Conservation (phyloP, 2,888 invertebrate genomes). For the Halictus quadricinctus region DNA sequence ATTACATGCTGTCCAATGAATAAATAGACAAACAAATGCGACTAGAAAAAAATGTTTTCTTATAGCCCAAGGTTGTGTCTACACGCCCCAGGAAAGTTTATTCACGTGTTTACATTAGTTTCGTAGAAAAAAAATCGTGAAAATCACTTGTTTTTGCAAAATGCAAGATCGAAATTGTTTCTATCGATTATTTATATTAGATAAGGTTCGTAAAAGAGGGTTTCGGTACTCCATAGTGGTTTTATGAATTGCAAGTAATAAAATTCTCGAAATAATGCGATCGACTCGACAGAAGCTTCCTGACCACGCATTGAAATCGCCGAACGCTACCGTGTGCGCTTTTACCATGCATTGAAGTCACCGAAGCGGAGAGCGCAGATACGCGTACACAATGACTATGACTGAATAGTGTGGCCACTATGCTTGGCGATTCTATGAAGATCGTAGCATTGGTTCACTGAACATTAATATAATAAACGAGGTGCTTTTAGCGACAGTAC, state of each 20-base stretch:
- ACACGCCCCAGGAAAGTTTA: not conserved
- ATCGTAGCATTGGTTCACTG: slow-evolving; percentile 4
- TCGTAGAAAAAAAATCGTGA: too few species aligned
- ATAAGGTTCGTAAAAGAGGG: not conserved
- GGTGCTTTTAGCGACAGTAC: not conserved
- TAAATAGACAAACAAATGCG: not conserved
- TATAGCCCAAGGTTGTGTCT: not conserved
- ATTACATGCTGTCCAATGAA: not conserved
- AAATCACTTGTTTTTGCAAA: too few species aligned
- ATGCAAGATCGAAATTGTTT: not conserved
- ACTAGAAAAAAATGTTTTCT: not conserved
- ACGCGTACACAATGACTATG: slow-evolving; percentile 16
- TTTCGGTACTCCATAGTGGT: not conserved
- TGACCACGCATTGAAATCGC: not conserved
- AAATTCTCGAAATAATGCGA: not conserved
- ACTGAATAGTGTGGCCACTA: not conserved
- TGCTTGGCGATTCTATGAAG: slow-evolving; percentile 1
- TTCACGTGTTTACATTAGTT: not conserved
- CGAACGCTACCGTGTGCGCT: not conserved
- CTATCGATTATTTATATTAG: not conserved
- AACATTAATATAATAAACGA: slow-evolving; percentile 2
- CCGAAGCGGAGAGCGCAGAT: slow-evolving; percentile 10
- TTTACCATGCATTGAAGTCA: slow-evolving; percentile 18
- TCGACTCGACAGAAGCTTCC: not conserved
- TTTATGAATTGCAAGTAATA: not conserved